These are phyloP conservation scores for Falco concolor DNA, from an alignment of 2,797 vertebrate genomes.

Conservation along the genomic window DNA sequence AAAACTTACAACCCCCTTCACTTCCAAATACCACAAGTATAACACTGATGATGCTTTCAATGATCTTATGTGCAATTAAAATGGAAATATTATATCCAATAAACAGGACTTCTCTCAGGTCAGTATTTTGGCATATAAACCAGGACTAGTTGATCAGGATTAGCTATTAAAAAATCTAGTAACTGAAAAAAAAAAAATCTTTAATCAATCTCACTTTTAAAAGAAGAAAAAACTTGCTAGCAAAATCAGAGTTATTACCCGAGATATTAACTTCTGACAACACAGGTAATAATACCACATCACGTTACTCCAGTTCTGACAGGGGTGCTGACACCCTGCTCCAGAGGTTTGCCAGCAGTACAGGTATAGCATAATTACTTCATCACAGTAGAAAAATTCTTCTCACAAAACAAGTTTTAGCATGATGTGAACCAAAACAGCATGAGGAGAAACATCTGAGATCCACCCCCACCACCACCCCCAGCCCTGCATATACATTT, in stretches of 20 bases:
- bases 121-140: background rate
- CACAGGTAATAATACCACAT: conserved; percentile 74
- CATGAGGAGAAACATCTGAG: background rate
- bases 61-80: background rate
- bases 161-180: background rate
- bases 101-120: background rate
- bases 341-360: conserved; percentile 40
- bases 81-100: background rate
- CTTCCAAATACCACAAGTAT: background rate
- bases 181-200: background rate
- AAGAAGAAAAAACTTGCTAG: conserved; percentile 71
- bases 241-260: conserved; percentile 55
- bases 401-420: background rate
- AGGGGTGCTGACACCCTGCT: conserved; percentile 27
- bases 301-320: conserved; percentile 51
- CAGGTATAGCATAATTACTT: conserved; percentile 66
- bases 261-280: conserved; percentile 70
- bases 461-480: background rate
- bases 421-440: background rate
- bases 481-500: background rate
- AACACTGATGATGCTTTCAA: background rate
- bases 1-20: background rate
- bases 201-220: background rate
- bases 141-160: background rate
- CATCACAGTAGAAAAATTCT: background rate